Percentiles rank a stretch among this genome's conserved stretches.
phyloP scores from a whole-genome alignment of 2,888 invertebrate species.

The Andrena hattorfiana region DNA sequence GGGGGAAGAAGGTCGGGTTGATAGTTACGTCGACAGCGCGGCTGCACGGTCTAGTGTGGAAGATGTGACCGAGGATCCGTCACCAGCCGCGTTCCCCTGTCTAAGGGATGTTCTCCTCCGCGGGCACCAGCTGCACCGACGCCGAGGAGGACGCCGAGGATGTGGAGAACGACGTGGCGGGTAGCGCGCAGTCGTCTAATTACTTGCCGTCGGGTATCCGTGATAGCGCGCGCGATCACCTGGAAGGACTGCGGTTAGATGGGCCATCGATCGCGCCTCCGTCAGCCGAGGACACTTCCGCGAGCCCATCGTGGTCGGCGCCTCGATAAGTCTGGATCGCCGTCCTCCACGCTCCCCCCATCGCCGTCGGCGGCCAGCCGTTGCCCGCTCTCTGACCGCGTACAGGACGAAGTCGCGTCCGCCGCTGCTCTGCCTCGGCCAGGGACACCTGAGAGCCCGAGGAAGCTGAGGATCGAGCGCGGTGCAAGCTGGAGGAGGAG shows the following conservation, averaged over 20 bases:
- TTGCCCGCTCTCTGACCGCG: neutral
- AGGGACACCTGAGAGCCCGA: neutral
- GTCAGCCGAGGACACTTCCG: constrained; percentile 63
- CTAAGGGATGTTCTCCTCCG: constrained; percentile 79
- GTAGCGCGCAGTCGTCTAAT: constrained; percentile 67
- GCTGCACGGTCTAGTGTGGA: neutral
- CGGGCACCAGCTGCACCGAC: constrained; percentile 76
- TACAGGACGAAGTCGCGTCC: neutral
- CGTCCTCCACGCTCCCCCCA: constrained; percentile 16
- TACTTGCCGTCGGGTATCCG: constrained; percentile 62
- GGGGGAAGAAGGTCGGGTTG: too few species aligned
- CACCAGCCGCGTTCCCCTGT: constrained; percentile 35
- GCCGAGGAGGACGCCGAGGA: constrained; percentile 84
- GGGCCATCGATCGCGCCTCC: constrained; percentile 70
- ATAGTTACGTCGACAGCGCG: neutral
- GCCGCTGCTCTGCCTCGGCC: neutral
- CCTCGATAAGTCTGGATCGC: constrained; percentile 50
- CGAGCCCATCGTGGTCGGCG: constrained; percentile 57
- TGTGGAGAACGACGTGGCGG: constrained; percentile 81
- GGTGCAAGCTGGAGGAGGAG: constrained; percentile 8
- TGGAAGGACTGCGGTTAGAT: constrained; percentile 84
- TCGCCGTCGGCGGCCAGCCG: neutral
- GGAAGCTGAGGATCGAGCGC: neutral
- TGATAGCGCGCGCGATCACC: constrained; percentile 72
- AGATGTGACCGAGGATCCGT: constrained; percentile 52